Percentiles rank a stretch among this genome's conserved stretches.
Conservation (phyloP, 2,797 vertebrate genomes). For the Myotis pilosus region DNA sequence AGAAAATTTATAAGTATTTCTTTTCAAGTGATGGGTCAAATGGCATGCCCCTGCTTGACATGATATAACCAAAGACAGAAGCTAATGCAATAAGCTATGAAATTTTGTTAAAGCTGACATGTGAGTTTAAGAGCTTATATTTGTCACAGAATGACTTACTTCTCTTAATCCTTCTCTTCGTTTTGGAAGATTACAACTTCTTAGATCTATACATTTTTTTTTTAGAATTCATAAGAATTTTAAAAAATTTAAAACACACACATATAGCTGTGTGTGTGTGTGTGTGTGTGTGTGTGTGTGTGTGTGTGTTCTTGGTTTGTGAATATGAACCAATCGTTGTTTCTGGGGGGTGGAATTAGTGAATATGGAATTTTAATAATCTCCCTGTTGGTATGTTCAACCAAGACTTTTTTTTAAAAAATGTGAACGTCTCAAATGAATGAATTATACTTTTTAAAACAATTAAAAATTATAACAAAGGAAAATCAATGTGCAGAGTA, state of each 20-base stretch:
- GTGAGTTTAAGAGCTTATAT: constrained; percentile 26
- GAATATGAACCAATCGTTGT: background rate
- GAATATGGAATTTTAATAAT: background rate
- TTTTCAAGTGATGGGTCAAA: constrained; percentile 64
- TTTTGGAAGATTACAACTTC: constrained; percentile 25
- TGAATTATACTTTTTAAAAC: background rate
- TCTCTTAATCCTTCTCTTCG: constrained; percentile 13
- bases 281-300: no score
- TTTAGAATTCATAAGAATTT: background rate
- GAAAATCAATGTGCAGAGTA: background rate
- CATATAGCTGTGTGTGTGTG: no score
- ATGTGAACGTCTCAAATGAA: background rate
- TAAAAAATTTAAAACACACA: background rate
- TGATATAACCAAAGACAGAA: constrained; percentile 67
- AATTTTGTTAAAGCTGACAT: constrained; percentile 64
- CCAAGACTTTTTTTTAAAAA: background rate
- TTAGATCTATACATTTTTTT: background rate
- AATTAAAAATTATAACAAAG: background rate
- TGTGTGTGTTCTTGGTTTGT: background rate
- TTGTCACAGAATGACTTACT: constrained; percentile 69
- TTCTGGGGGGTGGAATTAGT: background rate
- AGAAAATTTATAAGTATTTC: constrained; percentile 57
- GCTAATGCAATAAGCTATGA: constrained; percentile 48
- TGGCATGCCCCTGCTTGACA: constrained; percentile 27
- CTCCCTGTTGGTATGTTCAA: background rate